Evolutionary conservation across 2,888 invertebrate genomes (phyloP).

Genomic region (Epicampocera succincta): DNA sequence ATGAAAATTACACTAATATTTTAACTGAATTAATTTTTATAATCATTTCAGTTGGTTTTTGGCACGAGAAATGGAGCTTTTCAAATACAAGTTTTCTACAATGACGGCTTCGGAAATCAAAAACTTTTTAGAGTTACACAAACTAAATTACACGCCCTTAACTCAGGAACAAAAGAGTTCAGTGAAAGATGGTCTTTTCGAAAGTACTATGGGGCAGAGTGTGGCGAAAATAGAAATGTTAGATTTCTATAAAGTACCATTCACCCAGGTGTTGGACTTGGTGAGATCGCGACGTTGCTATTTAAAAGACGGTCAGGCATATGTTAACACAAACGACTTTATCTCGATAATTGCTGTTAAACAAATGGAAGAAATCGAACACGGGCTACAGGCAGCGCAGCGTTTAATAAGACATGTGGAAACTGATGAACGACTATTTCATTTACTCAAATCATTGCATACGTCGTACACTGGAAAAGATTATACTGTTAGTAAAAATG

Average conservation of each 20-base stretch:
- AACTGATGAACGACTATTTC: constrained; percentile 90
- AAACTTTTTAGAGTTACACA: constrained; percentile 86
- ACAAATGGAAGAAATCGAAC: constrained; percentile 84
- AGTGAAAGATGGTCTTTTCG: constrained; percentile 84
- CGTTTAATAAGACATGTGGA: constrained; percentile 88
- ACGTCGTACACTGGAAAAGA: constrained; percentile 92
- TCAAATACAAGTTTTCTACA: constrained; percentile 89
- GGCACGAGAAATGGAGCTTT: constrained; percentile 93
- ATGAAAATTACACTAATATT: constrained; percentile 2
- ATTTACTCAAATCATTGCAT: constrained; percentile 89
- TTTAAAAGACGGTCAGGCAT: constrained; percentile 91
- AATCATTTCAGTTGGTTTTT: constrained; percentile 88
- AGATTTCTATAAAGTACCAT: constrained; percentile 92
- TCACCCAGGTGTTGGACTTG: constrained; percentile 92
- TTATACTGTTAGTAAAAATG: constrained; percentile 83
- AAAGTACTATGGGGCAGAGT: constrained; percentile 84
- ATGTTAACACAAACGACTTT: constrained; percentile 92
- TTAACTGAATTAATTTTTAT: neutral
- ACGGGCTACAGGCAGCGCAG: constrained; percentile 77
- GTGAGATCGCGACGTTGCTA: constrained; percentile 90
- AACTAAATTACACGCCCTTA: constrained; percentile 86
- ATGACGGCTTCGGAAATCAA: constrained; percentile 84
- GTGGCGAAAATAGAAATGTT: constrained; percentile 84
- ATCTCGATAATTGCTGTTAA: constrained; percentile 90
- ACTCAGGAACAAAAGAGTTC: constrained; percentile 86